These are phyloP conservation scores for Enteromius mattozi DNA, from an alignment of 2,797 vertebrate genomes.

Conservation along the genomic window DNA sequence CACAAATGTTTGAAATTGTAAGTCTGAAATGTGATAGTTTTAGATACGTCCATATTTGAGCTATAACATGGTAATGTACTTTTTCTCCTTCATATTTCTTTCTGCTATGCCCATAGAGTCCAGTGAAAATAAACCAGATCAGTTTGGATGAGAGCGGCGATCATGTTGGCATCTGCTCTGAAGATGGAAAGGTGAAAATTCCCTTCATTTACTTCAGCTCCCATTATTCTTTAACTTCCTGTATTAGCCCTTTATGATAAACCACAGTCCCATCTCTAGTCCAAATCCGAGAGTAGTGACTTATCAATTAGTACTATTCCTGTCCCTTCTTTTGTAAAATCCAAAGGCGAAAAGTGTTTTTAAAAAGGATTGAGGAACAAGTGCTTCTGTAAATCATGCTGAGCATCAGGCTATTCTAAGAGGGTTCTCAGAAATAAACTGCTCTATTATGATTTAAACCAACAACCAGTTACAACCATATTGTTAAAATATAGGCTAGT, in stretches of 20 bases:
- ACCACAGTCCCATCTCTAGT: neutral
- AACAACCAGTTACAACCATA: neutral
- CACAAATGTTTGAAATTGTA: constrained; percentile 97
- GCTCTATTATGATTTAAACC: neutral
- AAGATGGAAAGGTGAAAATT: constrained; percentile 93
- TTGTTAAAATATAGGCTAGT: neutral
- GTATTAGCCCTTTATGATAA: neutral
- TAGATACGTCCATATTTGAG: neutral
- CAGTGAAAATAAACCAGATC: constrained; percentile 99
- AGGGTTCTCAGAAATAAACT: neutral
- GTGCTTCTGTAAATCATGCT: neutral
- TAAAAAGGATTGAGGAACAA: neutral
- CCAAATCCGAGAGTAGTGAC: neutral
- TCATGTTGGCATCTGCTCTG: constrained; percentile 95
- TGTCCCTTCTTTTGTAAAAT: neutral
- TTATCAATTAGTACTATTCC: neutral
- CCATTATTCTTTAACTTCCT: neutral
- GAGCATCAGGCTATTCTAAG: neutral
- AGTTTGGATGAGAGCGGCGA: constrained; percentile 98
- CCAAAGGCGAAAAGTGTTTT: no score
- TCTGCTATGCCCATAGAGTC: constrained; percentile 83
- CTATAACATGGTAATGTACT: neutral
- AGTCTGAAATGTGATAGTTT: constrained; percentile 73
- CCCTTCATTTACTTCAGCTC: neutral
- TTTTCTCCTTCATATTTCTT: constrained; percentile 63